phyloP scores from a whole-genome alignment of 2,113 vertebrate genomes.

The Apus apus region DNA sequence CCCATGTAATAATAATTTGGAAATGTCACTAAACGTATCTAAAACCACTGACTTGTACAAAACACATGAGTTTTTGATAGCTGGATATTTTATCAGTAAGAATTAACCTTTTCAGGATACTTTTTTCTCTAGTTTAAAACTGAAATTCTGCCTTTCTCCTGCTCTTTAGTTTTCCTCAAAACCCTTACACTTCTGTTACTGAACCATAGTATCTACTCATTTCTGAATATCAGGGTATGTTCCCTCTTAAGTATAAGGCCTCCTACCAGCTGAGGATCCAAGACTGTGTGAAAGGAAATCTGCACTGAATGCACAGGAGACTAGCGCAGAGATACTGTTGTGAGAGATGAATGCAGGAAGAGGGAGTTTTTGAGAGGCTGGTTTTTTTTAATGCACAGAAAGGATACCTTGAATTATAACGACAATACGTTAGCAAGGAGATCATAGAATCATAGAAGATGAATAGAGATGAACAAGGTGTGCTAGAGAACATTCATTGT shows the following conservation, averaged over 20 bases:
- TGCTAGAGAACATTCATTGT: background rate
- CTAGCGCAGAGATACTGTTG: background rate
- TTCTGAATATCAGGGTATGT: background rate
- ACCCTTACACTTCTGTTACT: background rate
- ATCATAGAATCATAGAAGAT: too few relatives aligned
- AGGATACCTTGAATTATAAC: background rate
- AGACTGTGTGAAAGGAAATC: background rate
- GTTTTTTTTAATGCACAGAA: background rate
- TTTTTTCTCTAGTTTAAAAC: background rate
- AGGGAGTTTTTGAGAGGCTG: too few relatives aligned
- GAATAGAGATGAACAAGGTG: background rate
- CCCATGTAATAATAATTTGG: background rate
- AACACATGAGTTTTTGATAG: background rate
- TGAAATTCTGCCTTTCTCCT: background rate
- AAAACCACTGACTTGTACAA: background rate
- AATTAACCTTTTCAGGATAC: background rate
- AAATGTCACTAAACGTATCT: background rate
- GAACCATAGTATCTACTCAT: background rate
- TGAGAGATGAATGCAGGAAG: background rate
- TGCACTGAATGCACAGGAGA: background rate
- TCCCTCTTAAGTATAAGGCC: background rate
- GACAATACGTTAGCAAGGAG: background rate
- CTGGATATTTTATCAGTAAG: background rate
- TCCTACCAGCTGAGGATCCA: background rate
- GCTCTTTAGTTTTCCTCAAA: background rate